Percentiles rank a stretch among this genome's conserved stretches.
These are phyloP conservation scores for Oryctes rhinoceros DNA, from an alignment of 1,140 invertebrate species.

Conservation along the genomic window DNA sequence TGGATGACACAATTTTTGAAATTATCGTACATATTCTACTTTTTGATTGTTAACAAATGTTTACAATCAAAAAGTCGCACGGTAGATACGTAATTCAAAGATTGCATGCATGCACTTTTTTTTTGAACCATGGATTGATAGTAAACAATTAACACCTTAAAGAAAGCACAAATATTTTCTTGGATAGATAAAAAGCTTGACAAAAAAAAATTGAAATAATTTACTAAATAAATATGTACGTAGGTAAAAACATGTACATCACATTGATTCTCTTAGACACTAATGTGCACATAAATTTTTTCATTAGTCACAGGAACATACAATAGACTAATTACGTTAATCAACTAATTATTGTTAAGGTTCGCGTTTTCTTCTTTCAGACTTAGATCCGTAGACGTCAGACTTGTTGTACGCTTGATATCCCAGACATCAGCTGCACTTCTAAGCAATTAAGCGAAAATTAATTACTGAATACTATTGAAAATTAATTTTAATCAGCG, in stretches of 20 bases:
- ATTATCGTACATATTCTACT: too few species aligned
- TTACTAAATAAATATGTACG: conserved; percentile 19
- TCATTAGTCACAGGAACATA: conserved; percentile 14
- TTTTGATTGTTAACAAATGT: too few species aligned
- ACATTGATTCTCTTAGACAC: conserved; percentile 15
- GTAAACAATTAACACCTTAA: neutral
- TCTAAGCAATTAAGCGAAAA: neutral
- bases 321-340: neutral
- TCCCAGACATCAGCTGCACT: neutral
- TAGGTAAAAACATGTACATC: conserved; percentile 7
- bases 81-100: too few species aligned
- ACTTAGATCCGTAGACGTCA: neutral
- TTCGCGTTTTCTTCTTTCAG: neutral
- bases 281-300: conserved; percentile 15
- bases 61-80: too few species aligned
- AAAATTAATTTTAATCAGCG: neutral
- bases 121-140: too few species aligned
- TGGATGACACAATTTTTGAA: too few species aligned
- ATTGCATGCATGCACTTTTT: too few species aligned
- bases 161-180: conserved; percentile 1
- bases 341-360: neutral
- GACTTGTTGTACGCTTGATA: neutral
- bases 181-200: neutral
- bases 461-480: neutral
- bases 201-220: neutral